Conservation (phyloP, 2,797 vertebrate species). For the Calcarius lapponicus region DNA sequence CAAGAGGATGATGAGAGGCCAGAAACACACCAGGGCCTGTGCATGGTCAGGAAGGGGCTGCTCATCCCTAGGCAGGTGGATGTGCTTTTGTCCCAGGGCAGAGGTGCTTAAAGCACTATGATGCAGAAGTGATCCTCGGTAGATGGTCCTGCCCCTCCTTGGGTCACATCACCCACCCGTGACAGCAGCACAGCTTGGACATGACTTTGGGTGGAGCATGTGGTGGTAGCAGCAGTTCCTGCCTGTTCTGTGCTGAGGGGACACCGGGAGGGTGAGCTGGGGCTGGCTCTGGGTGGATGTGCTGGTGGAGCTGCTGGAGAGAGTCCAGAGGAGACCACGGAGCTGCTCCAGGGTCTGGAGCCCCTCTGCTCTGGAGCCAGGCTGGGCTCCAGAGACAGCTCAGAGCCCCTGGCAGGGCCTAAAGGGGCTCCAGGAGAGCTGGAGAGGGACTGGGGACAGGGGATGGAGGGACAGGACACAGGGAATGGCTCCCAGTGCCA, state of each 20-base stretch:
- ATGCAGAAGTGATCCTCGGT: rapidly evolving
- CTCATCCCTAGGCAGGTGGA: too few species aligned
- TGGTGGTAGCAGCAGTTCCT: neutral
- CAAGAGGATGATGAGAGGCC: neutral
- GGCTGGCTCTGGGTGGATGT: neutral
- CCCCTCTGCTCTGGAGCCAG: neutral
- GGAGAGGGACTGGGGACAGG: neutral
- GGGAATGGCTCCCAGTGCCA: neutral
- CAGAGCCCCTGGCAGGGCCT: neutral
- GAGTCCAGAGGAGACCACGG: rapidly evolving
- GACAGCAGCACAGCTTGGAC: neutral
- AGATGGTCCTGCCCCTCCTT: neutral
- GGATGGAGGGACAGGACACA: neutral
- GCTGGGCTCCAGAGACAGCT: neutral
- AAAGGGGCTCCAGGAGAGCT: neutral
- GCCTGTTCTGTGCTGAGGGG: neutral
- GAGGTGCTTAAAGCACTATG: rapidly evolving
- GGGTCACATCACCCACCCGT: neutral
- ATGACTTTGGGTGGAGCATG: rapidly evolving
- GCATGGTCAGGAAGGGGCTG: too few species aligned
- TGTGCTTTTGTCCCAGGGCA: neutral
- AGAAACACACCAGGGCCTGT: neutral
- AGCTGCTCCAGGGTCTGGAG: neutral
- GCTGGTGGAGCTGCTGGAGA: neutral
- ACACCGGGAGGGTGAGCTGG: neutral